A percentile compares a stretch with the other conserved stretches of the same genome.
phyloP scores from a whole-genome alignment of 2,888 invertebrate genomes.

The Cyclophora punctaria region DNA sequence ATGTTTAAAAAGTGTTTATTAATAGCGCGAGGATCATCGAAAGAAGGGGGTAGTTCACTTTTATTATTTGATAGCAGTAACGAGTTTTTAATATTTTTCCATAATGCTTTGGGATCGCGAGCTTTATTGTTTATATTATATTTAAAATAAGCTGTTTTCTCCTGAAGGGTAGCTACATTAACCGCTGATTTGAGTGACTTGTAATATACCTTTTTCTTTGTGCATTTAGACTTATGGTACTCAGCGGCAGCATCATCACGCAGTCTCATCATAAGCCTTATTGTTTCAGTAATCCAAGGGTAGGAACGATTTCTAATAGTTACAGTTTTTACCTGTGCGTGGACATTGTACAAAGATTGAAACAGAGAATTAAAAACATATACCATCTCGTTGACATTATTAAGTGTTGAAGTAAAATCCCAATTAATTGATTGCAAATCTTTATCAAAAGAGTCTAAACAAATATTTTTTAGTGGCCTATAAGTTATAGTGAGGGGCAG shows the following conservation, averaged over 20 bases:
- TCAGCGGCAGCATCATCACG: neutral
- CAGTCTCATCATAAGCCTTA: constrained; percentile 2
- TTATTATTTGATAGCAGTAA: neutral
- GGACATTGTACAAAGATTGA: neutral
- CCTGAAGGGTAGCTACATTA: neutral
- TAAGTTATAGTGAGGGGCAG: neutral
- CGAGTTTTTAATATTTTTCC: neutral
- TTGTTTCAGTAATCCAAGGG: constrained; percentile 2
- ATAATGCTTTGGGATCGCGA: neutral
- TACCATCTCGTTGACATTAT: neutral
- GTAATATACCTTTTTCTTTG: too few relatives aligned
- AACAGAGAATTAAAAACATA: neutral
- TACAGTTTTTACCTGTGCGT: neutral
- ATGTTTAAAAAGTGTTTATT: neutral
- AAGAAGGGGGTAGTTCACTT: neutral
- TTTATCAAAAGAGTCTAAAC: neutral
- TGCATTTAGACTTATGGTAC: too few relatives aligned
- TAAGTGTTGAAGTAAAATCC: neutral
- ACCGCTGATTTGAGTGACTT: too few relatives aligned
- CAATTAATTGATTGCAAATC: neutral
- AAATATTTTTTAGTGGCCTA: constrained; percentile 1
- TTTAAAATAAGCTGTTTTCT: constrained; percentile 1
- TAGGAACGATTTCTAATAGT: neutral
- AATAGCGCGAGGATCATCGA: neutral
- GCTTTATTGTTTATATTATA: neutral